These are phyloP conservation scores for Busseola fusca DNA, from an alignment of 2,888 invertebrate species.

Conservation along the genomic window DNA sequence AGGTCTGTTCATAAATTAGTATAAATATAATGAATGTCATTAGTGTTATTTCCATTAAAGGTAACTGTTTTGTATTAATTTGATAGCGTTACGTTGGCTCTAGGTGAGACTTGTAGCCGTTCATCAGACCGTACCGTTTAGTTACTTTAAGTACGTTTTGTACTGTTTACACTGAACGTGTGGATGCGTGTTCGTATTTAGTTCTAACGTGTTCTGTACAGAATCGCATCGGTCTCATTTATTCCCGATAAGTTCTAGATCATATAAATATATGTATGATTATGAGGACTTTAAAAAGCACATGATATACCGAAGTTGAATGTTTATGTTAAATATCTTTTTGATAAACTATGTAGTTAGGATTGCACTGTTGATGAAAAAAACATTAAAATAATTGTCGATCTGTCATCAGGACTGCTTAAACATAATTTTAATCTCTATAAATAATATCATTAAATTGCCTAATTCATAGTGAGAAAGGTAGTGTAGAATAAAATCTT, in stretches of 20 bases:
- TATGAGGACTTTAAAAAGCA: slow-evolving; percentile 67
- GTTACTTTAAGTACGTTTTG: slow-evolving; percentile 68
- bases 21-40: slow-evolving; percentile 82
- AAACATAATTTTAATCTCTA: slow-evolving; percentile 79
- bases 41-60: slow-evolving; percentile 82
- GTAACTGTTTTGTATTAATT: slow-evolving; percentile 79
- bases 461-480: slow-evolving; percentile 87
- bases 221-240: slow-evolving; percentile 74
- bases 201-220: slow-evolving; percentile 64
- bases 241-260: slow-evolving; percentile 87
- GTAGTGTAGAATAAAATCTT: slow-evolving; percentile 85
- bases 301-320: slow-evolving; percentile 65
- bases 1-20: slow-evolving; percentile 80
- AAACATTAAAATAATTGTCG: slow-evolving; percentile 69
- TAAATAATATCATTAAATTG: slow-evolving; percentile 82
- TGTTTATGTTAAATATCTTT: slow-evolving; percentile 67
- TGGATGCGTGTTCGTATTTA: slow-evolving; percentile 58
- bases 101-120: slow-evolving; percentile 72
- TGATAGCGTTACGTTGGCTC: slow-evolving; percentile 77
- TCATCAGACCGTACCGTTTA: slow-evolving; percentile 62
- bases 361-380: slow-evolving; percentile 71
- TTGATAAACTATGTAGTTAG: slow-evolving; percentile 65
- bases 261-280: slow-evolving; percentile 87
- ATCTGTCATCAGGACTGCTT: slow-evolving; percentile 77
- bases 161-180: slow-evolving; percentile 66